phyloP scores from a whole-genome alignment of 2,888 invertebrate species.

The Tipula lateralis region DNA sequence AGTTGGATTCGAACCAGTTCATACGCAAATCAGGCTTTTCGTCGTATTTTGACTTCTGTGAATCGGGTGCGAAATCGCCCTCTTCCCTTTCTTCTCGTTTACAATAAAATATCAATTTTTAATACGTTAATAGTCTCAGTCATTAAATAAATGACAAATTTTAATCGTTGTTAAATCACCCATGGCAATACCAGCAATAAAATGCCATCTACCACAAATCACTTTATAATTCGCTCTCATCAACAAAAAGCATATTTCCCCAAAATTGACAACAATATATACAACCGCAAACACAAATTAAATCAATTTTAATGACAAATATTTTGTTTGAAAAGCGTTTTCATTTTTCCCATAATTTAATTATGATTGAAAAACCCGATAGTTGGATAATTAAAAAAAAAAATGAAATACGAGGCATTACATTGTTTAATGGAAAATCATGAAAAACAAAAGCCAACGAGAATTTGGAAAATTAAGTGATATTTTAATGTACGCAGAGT shows the following conservation, averaged over 20 bases:
- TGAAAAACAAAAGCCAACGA: not conserved
- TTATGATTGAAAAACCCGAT: not conserved
- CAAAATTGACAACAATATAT: not conserved
- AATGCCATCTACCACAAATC: not conserved
- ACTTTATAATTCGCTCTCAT: not conserved
- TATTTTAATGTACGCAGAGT: not conserved
- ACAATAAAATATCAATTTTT: no score
- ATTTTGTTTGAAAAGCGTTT: not conserved
- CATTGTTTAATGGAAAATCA: not conserved
- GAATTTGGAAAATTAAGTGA: not conserved
- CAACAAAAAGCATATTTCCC: not conserved
- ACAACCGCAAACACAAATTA: not conserved
- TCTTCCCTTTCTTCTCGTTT: no score
- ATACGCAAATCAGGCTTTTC: no score
- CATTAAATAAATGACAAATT: no score
- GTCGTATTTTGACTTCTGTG: no score
- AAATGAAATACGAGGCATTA: no score
- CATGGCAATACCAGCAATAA: no score
- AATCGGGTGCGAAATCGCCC: no score
- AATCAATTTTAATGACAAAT: not conserved
- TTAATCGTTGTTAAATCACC: no score
- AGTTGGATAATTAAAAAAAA: not conserved
- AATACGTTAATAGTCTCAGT: no score
- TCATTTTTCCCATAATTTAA: not conserved
- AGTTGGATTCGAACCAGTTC: no score